Conservation (phyloP, 2,888 invertebrate genomes). For the Hedya salicella region DNA sequence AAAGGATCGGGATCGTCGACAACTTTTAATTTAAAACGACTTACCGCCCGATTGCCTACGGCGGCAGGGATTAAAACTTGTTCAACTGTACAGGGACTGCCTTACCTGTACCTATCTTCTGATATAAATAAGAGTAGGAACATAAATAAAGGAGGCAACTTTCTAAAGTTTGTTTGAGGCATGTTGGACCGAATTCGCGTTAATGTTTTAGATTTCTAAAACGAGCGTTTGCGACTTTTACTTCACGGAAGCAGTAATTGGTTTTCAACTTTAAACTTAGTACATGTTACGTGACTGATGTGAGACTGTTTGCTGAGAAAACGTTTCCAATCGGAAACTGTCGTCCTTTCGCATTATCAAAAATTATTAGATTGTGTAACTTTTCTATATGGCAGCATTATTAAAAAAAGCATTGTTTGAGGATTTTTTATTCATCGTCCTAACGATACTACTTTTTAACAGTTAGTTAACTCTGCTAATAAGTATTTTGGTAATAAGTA, state of each 20-base stretch:
- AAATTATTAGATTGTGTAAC: too few relatives aligned
- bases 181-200: slow-evolving; percentile 30
- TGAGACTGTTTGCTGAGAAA: not conserved
- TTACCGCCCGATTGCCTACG: slow-evolving; percentile 71
- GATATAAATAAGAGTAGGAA: slow-evolving; percentile 53
- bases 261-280: slow-evolving; percentile 30
- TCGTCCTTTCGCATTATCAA: too few relatives aligned
- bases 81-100: slow-evolving; percentile 57
- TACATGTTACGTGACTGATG: slow-evolving; percentile 14
- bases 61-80: slow-evolving; percentile 69
- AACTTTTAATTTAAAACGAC: slow-evolving; percentile 78
- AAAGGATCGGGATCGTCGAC: slow-evolving; percentile 60
- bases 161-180: slow-evolving; percentile 25
- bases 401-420: too few relatives aligned
- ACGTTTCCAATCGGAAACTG: not conserved
- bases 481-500: too few relatives aligned
- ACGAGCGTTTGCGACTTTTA: slow-evolving; percentile 23
- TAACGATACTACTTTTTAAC: too few relatives aligned
- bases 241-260: slow-evolving; percentile 14
- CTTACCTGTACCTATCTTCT: slow-evolving; percentile 45
- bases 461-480: too few relatives aligned
- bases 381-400: too few relatives aligned
- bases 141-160: slow-evolving; percentile 53
- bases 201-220: slow-evolving; percentile 23
- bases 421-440: too few relatives aligned